phyloP scores from a whole-genome alignment of 2,797 vertebrate species.

The Pseudomugil gertrudae region DNA sequence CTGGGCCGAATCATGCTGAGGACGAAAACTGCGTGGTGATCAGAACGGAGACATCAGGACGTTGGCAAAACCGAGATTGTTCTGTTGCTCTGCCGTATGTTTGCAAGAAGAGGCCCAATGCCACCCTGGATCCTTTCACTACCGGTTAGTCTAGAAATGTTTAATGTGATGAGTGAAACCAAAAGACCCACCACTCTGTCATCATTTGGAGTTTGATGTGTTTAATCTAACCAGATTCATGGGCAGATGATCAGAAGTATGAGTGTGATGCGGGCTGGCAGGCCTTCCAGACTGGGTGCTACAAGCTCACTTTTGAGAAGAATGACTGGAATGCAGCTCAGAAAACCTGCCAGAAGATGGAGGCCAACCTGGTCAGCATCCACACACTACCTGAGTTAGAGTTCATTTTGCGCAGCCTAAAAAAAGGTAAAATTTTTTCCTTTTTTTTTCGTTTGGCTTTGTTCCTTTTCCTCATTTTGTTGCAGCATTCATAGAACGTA shows the following conservation, averaged over 20 bases:
- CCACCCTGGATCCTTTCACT: constrained; percentile 84
- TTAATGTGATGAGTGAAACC: neutral
- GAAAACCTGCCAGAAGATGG: constrained; percentile 89
- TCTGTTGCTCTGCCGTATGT: constrained; percentile 91
- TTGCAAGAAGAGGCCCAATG: constrained; percentile 95
- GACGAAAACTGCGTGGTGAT: constrained; percentile 96
- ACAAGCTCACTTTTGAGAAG: constrained; percentile 89
- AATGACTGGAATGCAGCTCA: constrained; percentile 89
- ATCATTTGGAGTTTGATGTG: neutral
- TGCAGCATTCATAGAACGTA: neutral
- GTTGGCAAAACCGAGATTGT: constrained; percentile 95
- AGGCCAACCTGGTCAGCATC: constrained; percentile 92
- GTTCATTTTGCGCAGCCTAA: constrained; percentile 90
- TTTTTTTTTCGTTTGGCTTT: neutral
- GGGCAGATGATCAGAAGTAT: constrained; percentile 83
- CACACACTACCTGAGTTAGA: constrained; percentile 92
- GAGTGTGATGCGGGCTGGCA: constrained; percentile 94
- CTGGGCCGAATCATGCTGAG: constrained; percentile 89
- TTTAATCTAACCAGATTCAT: constrained; percentile 81
- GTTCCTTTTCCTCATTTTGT: neutral
- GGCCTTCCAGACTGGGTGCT: constrained; percentile 93
- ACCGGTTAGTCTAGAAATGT: constrained; percentile 74
- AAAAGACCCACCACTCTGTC: neutral
- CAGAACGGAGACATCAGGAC: constrained; percentile 90
- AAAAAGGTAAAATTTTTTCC: constrained; percentile 82